These are phyloP conservation scores for Sinhomidia bicolor DNA, from an alignment of 2,888 invertebrate species.

Conservation along the genomic window DNA sequence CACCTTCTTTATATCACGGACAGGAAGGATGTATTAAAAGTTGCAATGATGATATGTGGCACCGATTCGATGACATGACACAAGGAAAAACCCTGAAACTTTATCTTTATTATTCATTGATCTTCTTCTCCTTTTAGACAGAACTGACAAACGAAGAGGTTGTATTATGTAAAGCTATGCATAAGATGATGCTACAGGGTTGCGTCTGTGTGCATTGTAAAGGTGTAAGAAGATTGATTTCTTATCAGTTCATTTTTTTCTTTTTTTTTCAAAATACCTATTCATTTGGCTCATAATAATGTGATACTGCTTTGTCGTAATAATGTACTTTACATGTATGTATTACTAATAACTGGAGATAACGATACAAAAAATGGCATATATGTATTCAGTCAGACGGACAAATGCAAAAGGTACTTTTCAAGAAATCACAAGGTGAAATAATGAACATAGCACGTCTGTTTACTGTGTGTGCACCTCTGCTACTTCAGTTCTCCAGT, in stretches of 20 bases:
- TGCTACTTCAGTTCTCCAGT: neutral
- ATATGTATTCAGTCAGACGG: too few species aligned
- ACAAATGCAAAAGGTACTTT: neutral
- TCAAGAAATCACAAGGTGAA: neutral
- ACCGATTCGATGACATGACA: slow-evolving; percentile 44
- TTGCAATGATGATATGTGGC: neutral
- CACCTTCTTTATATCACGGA: neutral
- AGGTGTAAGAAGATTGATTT: neutral
- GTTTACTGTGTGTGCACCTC: neutral
- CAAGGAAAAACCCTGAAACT: slow-evolving; percentile 60
- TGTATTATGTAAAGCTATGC: too few species aligned
- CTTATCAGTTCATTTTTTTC: slow-evolving; percentile 11
- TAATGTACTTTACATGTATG: slow-evolving; percentile 21
- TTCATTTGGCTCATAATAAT: neutral
- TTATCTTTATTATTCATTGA: neutral
- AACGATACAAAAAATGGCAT: neutral
- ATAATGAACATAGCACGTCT: too few species aligned
- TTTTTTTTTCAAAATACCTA: neutral
- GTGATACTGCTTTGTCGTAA: neutral
- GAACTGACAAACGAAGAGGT: too few species aligned
- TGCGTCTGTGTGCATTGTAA: too few species aligned
- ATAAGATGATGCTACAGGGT: too few species aligned
- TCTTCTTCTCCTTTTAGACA: neutral
- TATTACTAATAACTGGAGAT: too few species aligned
- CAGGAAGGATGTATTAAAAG: neutral